phyloP scores from a whole-genome alignment of 37 sponge, comb jelly and placozoan species.

The Mnemiopsis leidyi region DNA sequence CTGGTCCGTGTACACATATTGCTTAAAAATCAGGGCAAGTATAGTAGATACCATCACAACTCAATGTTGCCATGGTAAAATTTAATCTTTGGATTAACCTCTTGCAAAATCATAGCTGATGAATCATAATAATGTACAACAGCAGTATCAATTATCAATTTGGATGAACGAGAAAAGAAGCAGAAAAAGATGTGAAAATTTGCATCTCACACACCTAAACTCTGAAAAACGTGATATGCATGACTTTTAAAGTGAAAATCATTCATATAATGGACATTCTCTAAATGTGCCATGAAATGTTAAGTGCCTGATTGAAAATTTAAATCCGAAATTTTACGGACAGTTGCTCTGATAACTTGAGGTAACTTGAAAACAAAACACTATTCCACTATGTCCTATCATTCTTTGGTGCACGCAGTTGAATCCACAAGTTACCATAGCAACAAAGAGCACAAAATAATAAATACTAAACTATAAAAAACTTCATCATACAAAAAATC shows the following conservation, averaged over 20 bases:
- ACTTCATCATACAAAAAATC: slow-evolving; percentile 55
- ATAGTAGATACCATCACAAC: not conserved
- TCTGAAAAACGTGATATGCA: too few species aligned
- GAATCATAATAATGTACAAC: not conserved
- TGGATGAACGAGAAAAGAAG: too few species aligned
- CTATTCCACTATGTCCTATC: too few species aligned
- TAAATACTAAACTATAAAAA: slow-evolving; percentile 51
- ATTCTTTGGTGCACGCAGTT: too few species aligned
- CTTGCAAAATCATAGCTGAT: too few species aligned
- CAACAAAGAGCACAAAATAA: slow-evolving; percentile 7
- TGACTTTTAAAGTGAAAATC: not conserved
- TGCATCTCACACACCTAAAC: too few species aligned
- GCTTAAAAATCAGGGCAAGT: not conserved
- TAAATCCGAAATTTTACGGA: not conserved
- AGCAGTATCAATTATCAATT: not conserved
- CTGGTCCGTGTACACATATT: not conserved
- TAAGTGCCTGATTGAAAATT: not conserved
- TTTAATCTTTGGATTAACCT: not conserved
- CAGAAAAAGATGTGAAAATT: not conserved
- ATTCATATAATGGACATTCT: not conserved
- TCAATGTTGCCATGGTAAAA: not conserved
- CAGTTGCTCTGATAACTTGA: not conserved
- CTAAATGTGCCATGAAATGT: not conserved
- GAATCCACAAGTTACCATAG: slow-evolving; percentile 15
- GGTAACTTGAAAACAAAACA: too few species aligned